Evolutionary conservation across 1,140 invertebrate genomes (phyloP), one percentile per base, ranked within the genome.

Genomic region (Drosophila arawakana): DNA sequence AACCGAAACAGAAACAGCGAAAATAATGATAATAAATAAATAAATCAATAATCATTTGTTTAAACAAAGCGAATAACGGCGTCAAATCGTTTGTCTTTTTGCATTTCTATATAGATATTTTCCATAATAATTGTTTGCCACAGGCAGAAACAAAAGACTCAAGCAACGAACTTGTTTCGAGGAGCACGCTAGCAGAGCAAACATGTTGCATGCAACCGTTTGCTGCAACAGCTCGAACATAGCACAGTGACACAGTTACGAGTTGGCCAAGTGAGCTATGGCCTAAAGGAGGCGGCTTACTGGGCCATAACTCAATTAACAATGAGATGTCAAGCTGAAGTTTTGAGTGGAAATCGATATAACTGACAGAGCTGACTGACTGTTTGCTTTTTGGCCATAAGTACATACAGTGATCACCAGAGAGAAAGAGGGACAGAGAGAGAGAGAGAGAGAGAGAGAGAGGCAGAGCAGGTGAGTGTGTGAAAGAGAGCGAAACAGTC

Each of bases 241-340:
- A 54, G 67, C 83, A 76, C 60, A 80, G 46, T 88, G 80, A 82
- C 83, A 88, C 67, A 88, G 57, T 89, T 84, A 77, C 58, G 62
- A 61, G 34, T 2, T 15, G 34, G 41, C 15, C 35, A 37, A 63
- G 61, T 49, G 30, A 4, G 34, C 18, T 25, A 25, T 25, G 37
- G 58, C 34, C 41, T 11, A 13, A 41, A 41, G 39, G 54, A 21
- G 65, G 6, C 49, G 55, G 35, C 60, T 41, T 44, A 37, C 50
- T 74, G 35, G 43, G 41, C 75, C 44, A 69, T 70, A 78, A 70
- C 71, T 85, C 79, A 81, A 81, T 86, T 84, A 85, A 66, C 78
- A 68, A 76, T 79, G 35, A 55, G 77, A 70, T 86, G 72, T 49
- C 73, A 60, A 69, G 39, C 34, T 44, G 49, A 39, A 49, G 47